Evolutionary conservation across 2,888 invertebrate species (phyloP).

Genomic region (Boloria selene): DNA sequence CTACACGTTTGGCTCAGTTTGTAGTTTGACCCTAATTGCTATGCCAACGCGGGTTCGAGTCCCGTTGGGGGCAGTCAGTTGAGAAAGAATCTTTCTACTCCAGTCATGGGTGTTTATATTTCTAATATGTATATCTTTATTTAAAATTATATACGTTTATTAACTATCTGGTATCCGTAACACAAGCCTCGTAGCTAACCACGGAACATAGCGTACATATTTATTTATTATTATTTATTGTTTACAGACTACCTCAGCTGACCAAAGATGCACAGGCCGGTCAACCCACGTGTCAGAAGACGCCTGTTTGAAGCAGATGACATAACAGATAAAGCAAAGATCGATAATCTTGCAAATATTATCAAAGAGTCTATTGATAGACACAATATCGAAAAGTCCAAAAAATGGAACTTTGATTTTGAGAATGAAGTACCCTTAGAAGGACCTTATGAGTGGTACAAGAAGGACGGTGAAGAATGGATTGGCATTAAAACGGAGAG

Average conservation of each 20-base stretch:
- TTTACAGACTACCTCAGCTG: constrained; percentile 57
- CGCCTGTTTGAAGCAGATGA: constrained; percentile 61
- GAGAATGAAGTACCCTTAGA: constrained; percentile 66
- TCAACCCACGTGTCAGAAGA: constrained; percentile 61
- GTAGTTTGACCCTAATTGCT: too few relatives aligned
- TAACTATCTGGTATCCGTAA: too few relatives aligned
- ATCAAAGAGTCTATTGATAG: constrained; percentile 52
- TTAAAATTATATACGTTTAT: not conserved
- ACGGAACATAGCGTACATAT: too few relatives aligned
- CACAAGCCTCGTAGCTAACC: too few relatives aligned
- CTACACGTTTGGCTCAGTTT: constrained; percentile 38
- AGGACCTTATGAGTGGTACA: constrained; percentile 77
- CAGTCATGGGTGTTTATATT: too few relatives aligned
- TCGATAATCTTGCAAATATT: constrained; percentile 57
- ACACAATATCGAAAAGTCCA: constrained; percentile 54
- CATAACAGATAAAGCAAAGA: constrained; percentile 53
- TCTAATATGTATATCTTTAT: too few relatives aligned
- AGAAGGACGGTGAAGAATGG: constrained; percentile 48
- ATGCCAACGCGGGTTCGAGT: too few relatives aligned
- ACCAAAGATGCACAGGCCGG: constrained; percentile 56
- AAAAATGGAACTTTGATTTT: constrained; percentile 83
- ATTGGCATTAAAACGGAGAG: constrained; percentile 45
- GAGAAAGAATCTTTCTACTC: too few relatives aligned
- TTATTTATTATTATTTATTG: constrained; percentile 37
- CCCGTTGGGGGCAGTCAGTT: too few relatives aligned